Evolutionary conservation across 2,113 vertebrate genomes (phyloP).

Genomic region (Condylura cristata): DNA sequence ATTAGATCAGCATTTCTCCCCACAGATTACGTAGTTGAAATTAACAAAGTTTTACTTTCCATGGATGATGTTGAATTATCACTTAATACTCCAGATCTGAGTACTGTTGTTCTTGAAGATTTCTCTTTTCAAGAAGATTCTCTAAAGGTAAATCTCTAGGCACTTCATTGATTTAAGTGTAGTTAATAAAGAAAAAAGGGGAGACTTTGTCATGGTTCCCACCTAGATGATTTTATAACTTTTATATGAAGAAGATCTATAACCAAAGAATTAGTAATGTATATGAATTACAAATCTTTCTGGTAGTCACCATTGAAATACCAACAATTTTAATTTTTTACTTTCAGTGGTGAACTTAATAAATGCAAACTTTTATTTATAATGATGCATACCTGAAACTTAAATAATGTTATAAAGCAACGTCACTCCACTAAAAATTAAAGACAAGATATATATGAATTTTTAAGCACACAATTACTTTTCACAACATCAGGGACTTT

Average conservation of each 20-base stretch:
- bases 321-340: neutral
- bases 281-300: neutral
- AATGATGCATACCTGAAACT: no score
- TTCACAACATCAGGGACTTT: neutral
- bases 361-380: no score
- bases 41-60: constrained; percentile 93
- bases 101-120: constrained; percentile 90
- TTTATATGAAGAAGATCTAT: neutral
- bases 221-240: neutral
- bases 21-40: constrained; percentile 92
- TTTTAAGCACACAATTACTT: neutral
- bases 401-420: neutral
- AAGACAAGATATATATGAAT: neutral
- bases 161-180: neutral
- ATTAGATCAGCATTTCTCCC: constrained; percentile 82
- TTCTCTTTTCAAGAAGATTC: constrained; percentile 94
- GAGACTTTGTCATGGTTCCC: neutral
- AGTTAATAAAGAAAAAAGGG: neutral
- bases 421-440: neutral
- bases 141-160: constrained; percentile 88
- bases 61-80: constrained; percentile 94
- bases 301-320: neutral
- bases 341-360: no score
- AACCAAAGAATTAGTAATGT: neutral
- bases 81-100: constrained; percentile 93